Conservation (phyloP, 1,140 invertebrate genomes). For the Streblospio benedicti region DNA sequence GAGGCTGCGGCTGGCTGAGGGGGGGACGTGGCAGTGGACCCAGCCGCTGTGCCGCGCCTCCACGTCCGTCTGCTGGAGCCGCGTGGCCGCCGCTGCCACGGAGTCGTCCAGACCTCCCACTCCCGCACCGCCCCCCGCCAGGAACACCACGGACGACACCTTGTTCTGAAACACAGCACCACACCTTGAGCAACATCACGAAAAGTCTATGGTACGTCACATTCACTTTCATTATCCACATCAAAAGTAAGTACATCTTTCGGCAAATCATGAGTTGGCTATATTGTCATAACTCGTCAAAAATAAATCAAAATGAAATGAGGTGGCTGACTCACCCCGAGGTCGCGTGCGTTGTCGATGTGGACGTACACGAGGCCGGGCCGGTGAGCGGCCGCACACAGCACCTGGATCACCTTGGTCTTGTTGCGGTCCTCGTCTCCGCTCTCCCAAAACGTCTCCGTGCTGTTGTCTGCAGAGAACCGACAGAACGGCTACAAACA, state of each 20-base stretch:
- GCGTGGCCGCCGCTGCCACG: too few species aligned
- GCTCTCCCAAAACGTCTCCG: conserved; percentile 98
- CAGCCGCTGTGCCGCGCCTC: conserved; percentile 55
- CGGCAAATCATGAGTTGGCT: background rate
- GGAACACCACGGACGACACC: conserved; percentile 71
- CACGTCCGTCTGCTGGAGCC: conserved; percentile 66
- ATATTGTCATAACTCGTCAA: background rate
- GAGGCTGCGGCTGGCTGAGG: conserved; percentile 52
- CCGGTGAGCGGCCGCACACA: conserved; percentile 41
- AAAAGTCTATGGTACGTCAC: too few species aligned
- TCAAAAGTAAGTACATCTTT: background rate
- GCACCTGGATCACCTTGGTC: conserved; percentile 56
- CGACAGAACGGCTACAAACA: too few species aligned
- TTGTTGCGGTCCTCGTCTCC: conserved; percentile 91
- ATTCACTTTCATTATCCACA: too few species aligned
- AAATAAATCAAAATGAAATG: background rate
- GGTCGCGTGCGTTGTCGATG: conserved; percentile 84
- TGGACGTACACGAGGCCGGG: conserved; percentile 71
- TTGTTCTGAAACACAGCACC: conserved; percentile 86
- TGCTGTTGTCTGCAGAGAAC: conserved; percentile 84
- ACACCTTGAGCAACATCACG: too few species aligned
- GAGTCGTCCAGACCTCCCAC: background rate
- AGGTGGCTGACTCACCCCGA: conserved; percentile 59
- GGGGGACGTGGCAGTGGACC: conserved; percentile 68
- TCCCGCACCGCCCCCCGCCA: conserved; percentile 66